Evolutionary conservation across 2,888 invertebrate genomes (phyloP), one percentile per base, ranked within the genome.

Genomic region (Linnaemya vulpina): DNA sequence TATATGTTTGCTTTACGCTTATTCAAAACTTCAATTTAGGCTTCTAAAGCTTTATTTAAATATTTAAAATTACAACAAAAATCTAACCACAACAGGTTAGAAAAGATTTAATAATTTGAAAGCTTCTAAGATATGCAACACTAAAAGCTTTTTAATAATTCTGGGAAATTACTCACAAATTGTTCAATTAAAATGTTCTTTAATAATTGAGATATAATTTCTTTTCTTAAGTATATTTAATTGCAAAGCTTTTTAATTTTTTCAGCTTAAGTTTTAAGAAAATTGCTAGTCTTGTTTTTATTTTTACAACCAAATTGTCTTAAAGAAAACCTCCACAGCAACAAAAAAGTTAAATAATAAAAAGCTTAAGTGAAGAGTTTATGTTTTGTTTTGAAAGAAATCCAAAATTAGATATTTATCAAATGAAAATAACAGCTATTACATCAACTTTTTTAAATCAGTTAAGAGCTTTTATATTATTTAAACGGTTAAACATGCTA

Each of bases 401-500:
- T 13, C 3, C 2, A 46, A n/a, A 46, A 46, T 20, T 20, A 20
- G 25, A 55, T 5, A 25, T 55, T 25, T 49, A 17, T 49, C 15
- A 30, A 35, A n/a, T n/a, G 30, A 35, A 35, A 60, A 38, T 60
- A 11, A 30, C 13, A 60, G 1, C 35, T 11, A 38, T 60, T 60
- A 17, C 17, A 60, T 5, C 5, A 22, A 43, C 15, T 43, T 43
- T 15, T 15, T 43, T 43, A 15, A 8, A 17, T 30, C 30, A 30
- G 30, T 30, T 30, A 62, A 40, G 5, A 38, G 40, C 17, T 20
- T 62, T 38, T 62, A 8, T 35, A n/a, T 60, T 58, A 2, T 30
- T 60, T n/a, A 11, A 17, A 38, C 35, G 17, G 10, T n/a, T 40
- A 75, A 55, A 75, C 75, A 75, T 75, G 75, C 75, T 65, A 55